These are phyloP conservation scores for Xylophagus ater DNA, from an alignment of 2,888 invertebrate genomes.

Conservation along the genomic window DNA sequence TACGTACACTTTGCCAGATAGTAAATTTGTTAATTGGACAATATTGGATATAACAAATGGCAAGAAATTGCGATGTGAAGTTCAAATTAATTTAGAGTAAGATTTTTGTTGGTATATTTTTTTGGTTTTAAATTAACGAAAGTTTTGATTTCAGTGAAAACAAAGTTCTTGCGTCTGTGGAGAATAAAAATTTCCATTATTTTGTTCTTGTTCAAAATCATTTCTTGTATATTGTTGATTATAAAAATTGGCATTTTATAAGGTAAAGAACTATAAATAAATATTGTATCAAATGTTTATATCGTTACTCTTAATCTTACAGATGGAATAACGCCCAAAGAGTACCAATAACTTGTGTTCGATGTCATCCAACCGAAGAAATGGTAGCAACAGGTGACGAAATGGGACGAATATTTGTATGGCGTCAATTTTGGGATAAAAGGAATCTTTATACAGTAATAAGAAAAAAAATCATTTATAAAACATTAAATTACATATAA, in stretches of 20 bases:
- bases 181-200: slow-evolving; percentile 26
- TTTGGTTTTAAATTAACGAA: not conserved
- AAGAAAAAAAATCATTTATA: not conserved
- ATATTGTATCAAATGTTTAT: slow-evolving; percentile 1
- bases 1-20: slow-evolving; percentile 12
- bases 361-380: slow-evolving; percentile 53
- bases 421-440: slow-evolving; percentile 42
- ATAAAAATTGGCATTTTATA: slow-evolving; percentile 24
- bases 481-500: slow-evolving; percentile 9
- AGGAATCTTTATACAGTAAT: slow-evolving; percentile 19
- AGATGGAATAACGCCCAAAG: slow-evolving; percentile 21
- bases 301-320: slow-evolving; percentile 6
- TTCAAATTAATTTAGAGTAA: slow-evolving; percentile 13
- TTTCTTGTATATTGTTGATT: slow-evolving; percentile 27
- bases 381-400: slow-evolving; percentile 58
- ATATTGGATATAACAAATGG: slow-evolving; percentile 26
- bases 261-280: slow-evolving; percentile 19
- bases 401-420: slow-evolving; percentile 52
- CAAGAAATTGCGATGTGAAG: slow-evolving; percentile 3
- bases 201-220: slow-evolving; percentile 25
- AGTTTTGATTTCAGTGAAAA: slow-evolving; percentile 7
- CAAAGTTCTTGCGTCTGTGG: slow-evolving; percentile 24
- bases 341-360: slow-evolving; percentile 47
- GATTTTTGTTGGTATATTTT: not conserved
- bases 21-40: slow-evolving; percentile 17